Conservation (phyloP, 2,797 vertebrate genomes). For the Parauchenoglanis ngamensis region DNA sequence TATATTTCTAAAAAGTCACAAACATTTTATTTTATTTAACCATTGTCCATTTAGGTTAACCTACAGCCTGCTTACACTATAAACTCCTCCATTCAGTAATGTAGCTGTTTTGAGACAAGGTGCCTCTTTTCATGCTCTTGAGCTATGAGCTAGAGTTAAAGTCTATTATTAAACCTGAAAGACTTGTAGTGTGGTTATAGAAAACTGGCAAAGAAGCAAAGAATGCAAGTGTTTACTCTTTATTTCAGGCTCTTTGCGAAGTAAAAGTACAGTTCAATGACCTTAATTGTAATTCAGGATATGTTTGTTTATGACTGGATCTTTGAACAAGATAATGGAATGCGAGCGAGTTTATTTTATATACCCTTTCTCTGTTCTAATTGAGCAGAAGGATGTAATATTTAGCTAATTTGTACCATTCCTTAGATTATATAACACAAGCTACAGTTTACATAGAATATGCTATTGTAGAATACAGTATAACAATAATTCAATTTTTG, state of each 20-base stretch:
- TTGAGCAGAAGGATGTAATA: not conserved
- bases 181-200: not conserved
- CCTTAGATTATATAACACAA: not conserved
- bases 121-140: not conserved
- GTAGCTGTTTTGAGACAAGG: not conserved
- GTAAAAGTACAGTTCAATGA: not conserved
- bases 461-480: not conserved
- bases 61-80: not conserved
- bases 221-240: not conserved
- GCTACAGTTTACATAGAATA: not conserved
- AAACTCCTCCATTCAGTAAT: not conserved
- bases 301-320: not conserved
- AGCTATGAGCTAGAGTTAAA: not conserved
- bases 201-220: not conserved
- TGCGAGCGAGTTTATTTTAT: not conserved
- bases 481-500: not conserved
- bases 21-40: not conserved
- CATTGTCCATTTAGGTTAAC: not conserved
- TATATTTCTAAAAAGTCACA: not conserved
- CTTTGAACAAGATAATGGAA: conserved; percentile 3
- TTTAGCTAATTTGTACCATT: not conserved
- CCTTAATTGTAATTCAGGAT: not conserved
- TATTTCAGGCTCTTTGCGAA: not conserved
- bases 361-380: not conserved
- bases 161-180: not conserved